Evolutionary conservation across 53 echinoderm and acorn worm species (phyloP).

Genomic region (Arbacia lixula): DNA sequence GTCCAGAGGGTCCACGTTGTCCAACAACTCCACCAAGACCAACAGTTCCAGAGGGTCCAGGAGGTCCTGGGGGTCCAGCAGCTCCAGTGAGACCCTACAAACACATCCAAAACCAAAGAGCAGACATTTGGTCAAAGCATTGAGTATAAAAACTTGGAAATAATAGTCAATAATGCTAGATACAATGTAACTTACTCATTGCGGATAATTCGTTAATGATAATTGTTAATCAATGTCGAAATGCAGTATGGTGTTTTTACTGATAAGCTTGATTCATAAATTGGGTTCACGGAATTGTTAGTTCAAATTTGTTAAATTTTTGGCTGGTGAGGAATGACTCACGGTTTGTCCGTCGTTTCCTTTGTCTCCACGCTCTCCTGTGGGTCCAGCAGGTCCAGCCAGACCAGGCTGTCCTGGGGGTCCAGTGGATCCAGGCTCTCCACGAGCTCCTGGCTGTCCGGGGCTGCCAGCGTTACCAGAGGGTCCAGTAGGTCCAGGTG

Average conservation of each 20-base stretch:
- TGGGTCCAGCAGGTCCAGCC: conserved; percentile 75
- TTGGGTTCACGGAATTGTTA: not conserved
- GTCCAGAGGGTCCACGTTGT: conserved; percentile 81
- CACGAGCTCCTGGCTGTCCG: conserved; percentile 86
- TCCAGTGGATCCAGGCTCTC: conserved; percentile 65
- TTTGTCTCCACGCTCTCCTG: conserved; percentile 78
- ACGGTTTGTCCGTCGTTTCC: conserved; percentile 56
- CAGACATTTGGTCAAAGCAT: not conserved
- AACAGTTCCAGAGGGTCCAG: conserved; percentile 75
- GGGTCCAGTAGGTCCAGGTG: conserved; percentile 83
- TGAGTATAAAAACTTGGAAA: too few species aligned
- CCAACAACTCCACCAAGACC: conserved; percentile 77
- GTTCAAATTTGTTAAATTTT: not conserved
- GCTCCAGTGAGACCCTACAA: conserved; percentile 77
- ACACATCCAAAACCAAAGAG: not conserved
- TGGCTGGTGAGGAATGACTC: conserved; percentile 26
- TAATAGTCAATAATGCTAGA: too few species aligned
- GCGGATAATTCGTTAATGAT: too few species aligned
- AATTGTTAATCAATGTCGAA: too few species aligned
- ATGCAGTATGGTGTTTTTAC: too few species aligned
- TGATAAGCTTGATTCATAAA: too few species aligned
- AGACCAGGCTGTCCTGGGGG: conserved; percentile 70
- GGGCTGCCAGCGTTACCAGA: conserved; percentile 78
- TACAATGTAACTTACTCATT: too few species aligned
- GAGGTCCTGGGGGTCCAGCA: conserved; percentile 81